A percentile compares a stretch with the other conserved stretches of the same genome.
phyloP scores from a whole-genome alignment of 2,113 vertebrate species.

The Dipodomys stephensi region DNA sequence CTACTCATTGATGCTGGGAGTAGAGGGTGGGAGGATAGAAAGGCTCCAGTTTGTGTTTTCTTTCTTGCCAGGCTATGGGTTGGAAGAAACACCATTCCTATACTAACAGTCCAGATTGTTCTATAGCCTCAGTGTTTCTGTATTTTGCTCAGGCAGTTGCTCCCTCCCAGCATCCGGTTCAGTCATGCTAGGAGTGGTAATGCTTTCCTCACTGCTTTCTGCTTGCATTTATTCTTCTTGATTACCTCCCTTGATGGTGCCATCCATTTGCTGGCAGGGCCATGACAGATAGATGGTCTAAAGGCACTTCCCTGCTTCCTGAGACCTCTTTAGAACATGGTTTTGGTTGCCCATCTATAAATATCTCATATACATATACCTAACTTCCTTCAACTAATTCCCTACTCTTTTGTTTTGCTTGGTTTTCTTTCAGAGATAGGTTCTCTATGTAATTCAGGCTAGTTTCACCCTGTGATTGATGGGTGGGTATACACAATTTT shows the following conservation, averaged over 20 bases:
- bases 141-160: background rate
- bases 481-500: background rate
- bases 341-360: background rate
- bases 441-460: background rate
- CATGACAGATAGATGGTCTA: background rate
- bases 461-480: background rate
- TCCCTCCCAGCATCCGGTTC: background rate
- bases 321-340: background rate
- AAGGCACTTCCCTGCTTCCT: background rate
- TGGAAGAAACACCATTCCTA: background rate
- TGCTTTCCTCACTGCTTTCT: background rate
- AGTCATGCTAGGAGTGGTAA: background rate
- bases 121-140: background rate
- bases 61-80: background rate
- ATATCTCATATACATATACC: background rate
- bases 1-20: background rate
- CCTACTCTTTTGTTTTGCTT: background rate
- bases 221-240: background rate
- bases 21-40: background rate
- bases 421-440: background rate
- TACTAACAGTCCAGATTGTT: background rate
- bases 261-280: background rate
- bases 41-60: background rate
- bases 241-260: background rate
- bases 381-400: background rate